These are phyloP conservation scores for Tipula lateralis DNA, from an alignment of 2,888 invertebrate species.

Conservation along the genomic window DNA sequence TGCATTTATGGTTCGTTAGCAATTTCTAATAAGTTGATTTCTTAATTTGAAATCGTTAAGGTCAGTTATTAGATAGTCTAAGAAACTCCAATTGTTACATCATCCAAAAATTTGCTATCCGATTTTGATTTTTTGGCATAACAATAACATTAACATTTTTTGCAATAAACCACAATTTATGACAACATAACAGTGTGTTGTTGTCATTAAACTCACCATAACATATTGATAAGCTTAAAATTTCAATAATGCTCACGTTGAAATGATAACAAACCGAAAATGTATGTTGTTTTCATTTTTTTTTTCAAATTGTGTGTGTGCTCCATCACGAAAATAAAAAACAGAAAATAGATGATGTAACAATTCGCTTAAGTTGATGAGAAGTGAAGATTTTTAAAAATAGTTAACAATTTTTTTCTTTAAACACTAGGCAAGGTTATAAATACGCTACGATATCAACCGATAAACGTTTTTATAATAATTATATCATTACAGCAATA, in stretches of 20 bases:
- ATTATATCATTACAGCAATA: background rate
- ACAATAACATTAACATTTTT: background rate
- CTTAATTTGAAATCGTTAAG: too few species aligned
- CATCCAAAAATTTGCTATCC: background rate
- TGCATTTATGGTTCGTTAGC: too few species aligned
- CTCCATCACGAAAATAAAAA: background rate
- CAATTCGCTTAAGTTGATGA: background rate
- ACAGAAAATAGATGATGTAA: background rate
- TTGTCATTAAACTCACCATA: background rate
- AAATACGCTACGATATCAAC: background rate
- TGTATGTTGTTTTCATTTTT: background rate
- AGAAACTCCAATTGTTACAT: background rate
- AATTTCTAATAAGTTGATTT: too few species aligned
- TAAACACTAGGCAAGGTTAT: background rate
- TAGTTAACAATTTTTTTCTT: background rate
- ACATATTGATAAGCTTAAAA: background rate
- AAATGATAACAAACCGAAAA: slow-evolving; percentile 1
- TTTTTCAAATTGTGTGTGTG: background rate
- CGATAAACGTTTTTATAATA: background rate
- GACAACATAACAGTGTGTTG: background rate
- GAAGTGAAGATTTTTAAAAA: background rate
- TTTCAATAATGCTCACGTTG: slow-evolving; percentile 14
- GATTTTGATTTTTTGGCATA: too few species aligned
- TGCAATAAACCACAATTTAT: background rate
- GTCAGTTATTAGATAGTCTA: too few species aligned